phyloP scores from a whole-genome alignment of 2,888 invertebrate species.

The Oligia latruncula region DNA sequence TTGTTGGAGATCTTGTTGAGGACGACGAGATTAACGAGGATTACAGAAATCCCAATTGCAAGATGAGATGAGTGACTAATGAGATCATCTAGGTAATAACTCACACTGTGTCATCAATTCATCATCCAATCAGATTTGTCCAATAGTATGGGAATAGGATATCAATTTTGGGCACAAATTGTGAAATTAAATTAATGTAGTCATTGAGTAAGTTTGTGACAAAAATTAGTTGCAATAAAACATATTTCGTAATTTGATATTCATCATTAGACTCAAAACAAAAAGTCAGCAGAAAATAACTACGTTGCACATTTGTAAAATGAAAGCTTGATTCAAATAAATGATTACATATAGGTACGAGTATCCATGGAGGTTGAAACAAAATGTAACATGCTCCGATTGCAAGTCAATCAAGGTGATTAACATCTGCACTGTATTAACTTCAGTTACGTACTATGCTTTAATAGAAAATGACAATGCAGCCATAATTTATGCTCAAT shows the following conservation, averaged over 20 bases:
- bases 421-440: slow-evolving; percentile 59
- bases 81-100: slow-evolving; percentile 6
- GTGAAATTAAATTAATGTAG: neutral
- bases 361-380: slow-evolving; percentile 24
- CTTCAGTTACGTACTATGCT: slow-evolving; percentile 41
- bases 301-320: slow-evolving; percentile 6
- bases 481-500: no score
- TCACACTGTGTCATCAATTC: slow-evolving; percentile 1
- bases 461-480: slow-evolving; percentile 43
- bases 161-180: neutral
- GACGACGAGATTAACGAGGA: slow-evolving; percentile 1
- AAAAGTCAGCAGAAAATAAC: slow-evolving; percentile 4
- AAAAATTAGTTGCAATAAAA: neutral
- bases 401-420: slow-evolving; percentile 63
- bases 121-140: slow-evolving; percentile 7
- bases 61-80: slow-evolving; percentile 4
- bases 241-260: neutral
- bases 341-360: slow-evolving; percentile 43
- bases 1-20: slow-evolving; percentile 17
- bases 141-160: neutral
- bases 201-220: neutral
- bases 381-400: slow-evolving; percentile 47
- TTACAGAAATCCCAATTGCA: slow-evolving; percentile 1
- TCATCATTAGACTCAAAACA: slow-evolving; percentile 26
- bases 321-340: slow-evolving; percentile 45